Percentiles rank a stretch among this genome's conserved stretches.
Evolutionary conservation across 2,113 vertebrate species (phyloP).

Genomic region (Podarcis muralis): DNA sequence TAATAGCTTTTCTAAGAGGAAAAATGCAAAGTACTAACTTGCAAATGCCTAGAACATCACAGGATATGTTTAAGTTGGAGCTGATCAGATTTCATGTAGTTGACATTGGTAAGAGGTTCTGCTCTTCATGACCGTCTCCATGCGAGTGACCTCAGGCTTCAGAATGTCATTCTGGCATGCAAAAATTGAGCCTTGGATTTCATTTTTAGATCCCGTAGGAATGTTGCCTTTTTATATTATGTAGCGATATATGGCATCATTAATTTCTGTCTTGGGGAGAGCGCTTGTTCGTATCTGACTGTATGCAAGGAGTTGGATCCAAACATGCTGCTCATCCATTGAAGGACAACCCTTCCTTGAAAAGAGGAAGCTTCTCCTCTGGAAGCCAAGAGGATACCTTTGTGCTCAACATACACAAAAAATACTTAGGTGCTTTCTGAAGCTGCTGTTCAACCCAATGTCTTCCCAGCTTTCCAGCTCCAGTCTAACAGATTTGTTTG

Average conservation of each 20-base stretch:
- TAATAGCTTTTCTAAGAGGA: neutral
- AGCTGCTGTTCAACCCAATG: neutral
- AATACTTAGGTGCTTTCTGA: neutral
- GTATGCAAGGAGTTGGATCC: neutral
- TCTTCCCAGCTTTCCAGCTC: too few relatives aligned
- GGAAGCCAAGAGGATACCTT: neutral
- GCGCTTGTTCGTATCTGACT: neutral
- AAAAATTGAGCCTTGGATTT: neutral
- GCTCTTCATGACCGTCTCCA: neutral
- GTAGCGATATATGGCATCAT: neutral
- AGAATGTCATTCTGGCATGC: neutral
- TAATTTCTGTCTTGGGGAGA: neutral
- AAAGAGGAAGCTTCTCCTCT: neutral
- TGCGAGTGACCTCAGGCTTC: neutral
- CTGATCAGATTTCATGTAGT: neutral
- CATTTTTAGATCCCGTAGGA: too few relatives aligned
- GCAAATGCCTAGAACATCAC: neutral
- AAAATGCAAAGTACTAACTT: neutral
- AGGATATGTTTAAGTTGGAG: neutral
- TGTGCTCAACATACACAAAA: neutral
- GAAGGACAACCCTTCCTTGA: neutral
- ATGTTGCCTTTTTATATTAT: too few relatives aligned
- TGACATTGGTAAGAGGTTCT: neutral
- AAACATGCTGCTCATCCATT: neutral
- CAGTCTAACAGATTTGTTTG: too few relatives aligned